phyloP scores from a whole-genome alignment of 2,888 invertebrate genomes.

The Linnaemya tessellans region DNA sequence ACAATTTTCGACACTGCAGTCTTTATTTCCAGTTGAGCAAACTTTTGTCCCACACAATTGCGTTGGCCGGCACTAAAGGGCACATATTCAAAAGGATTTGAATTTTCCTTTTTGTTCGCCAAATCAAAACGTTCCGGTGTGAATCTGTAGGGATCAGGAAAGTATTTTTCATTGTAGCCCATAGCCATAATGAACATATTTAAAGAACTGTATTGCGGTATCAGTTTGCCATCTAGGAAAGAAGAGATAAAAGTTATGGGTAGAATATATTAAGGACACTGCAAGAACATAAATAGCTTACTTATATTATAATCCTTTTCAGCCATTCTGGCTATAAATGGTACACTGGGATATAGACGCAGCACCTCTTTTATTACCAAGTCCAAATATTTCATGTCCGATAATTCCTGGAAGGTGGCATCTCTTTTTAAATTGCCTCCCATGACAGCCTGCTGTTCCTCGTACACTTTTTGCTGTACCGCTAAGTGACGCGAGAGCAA shows the following conservation, averaged over 20 bases:
- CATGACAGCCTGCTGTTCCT: constrained; percentile 84
- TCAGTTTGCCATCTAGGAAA: constrained; percentile 78
- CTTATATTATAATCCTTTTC: constrained; percentile 79
- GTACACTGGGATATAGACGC: constrained; percentile 81
- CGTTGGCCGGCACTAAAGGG: constrained; percentile 84
- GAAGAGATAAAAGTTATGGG: too few species aligned
- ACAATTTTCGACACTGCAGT: constrained; percentile 84
- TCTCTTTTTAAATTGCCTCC: constrained; percentile 78
- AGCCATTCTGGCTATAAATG: constrained; percentile 77
- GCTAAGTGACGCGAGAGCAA: constrained; percentile 84
- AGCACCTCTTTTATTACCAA: constrained; percentile 80
- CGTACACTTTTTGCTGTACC: constrained; percentile 83
- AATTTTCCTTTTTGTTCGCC: constrained; percentile 77
- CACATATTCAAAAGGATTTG: constrained; percentile 84
- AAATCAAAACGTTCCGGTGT: constrained; percentile 85
- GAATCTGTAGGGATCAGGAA: constrained; percentile 79
- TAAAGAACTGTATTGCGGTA: constrained; percentile 78
- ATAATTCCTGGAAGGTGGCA: constrained; percentile 78
- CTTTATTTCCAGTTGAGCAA: constrained; percentile 83
- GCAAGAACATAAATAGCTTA: too few species aligned
- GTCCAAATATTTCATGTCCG: constrained; percentile 81
- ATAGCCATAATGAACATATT: constrained; percentile 76
- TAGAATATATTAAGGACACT: too few species aligned
- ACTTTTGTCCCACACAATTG: constrained; percentile 83
- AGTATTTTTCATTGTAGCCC: constrained; percentile 79